These are phyloP conservation scores for Plagiodera versicolora DNA, from an alignment of 2,888 invertebrate species.

Conservation along the genomic window DNA sequence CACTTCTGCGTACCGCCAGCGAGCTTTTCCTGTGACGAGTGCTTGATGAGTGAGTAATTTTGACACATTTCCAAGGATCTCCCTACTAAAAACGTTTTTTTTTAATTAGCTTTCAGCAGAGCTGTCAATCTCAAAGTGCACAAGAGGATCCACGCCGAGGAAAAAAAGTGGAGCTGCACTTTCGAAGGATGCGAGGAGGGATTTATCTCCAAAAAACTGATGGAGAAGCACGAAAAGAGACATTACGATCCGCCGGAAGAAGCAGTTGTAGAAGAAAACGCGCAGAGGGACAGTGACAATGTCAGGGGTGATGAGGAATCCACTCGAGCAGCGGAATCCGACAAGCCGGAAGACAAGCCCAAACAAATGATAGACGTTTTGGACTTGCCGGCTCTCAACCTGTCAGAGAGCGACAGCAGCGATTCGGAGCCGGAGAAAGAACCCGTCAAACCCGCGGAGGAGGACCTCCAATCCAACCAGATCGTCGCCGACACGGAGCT, in stretches of 20 bases:
- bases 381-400: conserved; percentile 77
- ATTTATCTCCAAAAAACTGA: conserved; percentile 79
- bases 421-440: conserved; percentile 61
- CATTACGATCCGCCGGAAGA: conserved; percentile 58
- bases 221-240: conserved; percentile 69
- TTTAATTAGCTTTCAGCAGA: too few species aligned
- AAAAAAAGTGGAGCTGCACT: conserved; percentile 71
- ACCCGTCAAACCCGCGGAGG: conserved; percentile 12
- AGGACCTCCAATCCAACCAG: conserved; percentile 4
- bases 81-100: too few species aligned
- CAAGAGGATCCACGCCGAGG: conserved; percentile 72
- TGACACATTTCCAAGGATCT: too few species aligned
- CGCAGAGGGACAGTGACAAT: conserved; percentile 21
- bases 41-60: too few species aligned
- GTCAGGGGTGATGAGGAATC: too few species aligned
- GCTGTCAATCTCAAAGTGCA: conserved; percentile 84
- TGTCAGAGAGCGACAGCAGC: conserved; percentile 79
- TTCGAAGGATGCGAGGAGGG: conserved; percentile 73
- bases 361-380: conserved; percentile 62
- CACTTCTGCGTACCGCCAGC: conserved; percentile 85
- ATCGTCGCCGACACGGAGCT: conserved; percentile 16
- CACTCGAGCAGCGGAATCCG: too few species aligned
- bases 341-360: conserved; percentile 46
- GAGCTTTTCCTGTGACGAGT: conserved; percentile 79
- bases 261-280: conserved; percentile 27